phyloP scores from a whole-genome alignment of 2,888 invertebrate genomes.

The Cancer borealis region DNA sequence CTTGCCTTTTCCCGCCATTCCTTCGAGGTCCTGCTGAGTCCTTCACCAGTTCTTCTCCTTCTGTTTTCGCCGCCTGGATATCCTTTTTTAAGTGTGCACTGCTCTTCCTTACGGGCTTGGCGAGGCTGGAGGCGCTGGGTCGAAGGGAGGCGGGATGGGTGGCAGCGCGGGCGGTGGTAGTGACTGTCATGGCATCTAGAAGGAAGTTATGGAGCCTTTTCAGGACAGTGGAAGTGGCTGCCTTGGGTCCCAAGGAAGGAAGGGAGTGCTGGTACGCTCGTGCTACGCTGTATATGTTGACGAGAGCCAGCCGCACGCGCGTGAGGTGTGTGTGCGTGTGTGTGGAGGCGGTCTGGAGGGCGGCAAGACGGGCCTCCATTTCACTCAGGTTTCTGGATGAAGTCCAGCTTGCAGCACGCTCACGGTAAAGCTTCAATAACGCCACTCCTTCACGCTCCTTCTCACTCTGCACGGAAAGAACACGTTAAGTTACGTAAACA shows the following conservation, averaged over 20 bases:
- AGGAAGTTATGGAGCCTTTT: conserved; percentile 69
- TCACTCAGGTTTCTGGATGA: conserved; percentile 63
- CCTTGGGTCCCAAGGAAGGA: conserved; percentile 58
- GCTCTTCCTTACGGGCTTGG: conserved; percentile 16
- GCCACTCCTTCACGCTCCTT: conserved; percentile 71
- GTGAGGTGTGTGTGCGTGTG: conserved; percentile 73
- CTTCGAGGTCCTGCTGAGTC: background rate
- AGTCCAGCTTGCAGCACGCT: conserved; percentile 60
- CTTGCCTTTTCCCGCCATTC: background rate
- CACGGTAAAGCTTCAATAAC: conserved; percentile 60
- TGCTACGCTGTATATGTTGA: conserved; percentile 72
- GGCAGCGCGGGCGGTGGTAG: conserved; percentile 54
- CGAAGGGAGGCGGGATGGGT: conserved; percentile 64
- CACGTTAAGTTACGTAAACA: background rate
- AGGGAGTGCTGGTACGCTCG: conserved; percentile 69
- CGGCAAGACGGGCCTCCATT: conserved; percentile 66
- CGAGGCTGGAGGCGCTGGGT: conserved; percentile 64
- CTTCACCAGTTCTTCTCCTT: background rate
- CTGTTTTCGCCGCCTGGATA: background rate
- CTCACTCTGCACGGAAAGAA: conserved; percentile 51
- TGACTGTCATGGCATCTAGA: conserved; percentile 69
- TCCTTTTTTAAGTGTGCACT: background rate
- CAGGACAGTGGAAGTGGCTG: conserved; percentile 58
- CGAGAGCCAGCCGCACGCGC: conserved; percentile 64
- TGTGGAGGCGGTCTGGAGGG: conserved; percentile 67